Conservation (phyloP, 2,113 vertebrate species). For the Recurvirostra avosetta region DNA sequence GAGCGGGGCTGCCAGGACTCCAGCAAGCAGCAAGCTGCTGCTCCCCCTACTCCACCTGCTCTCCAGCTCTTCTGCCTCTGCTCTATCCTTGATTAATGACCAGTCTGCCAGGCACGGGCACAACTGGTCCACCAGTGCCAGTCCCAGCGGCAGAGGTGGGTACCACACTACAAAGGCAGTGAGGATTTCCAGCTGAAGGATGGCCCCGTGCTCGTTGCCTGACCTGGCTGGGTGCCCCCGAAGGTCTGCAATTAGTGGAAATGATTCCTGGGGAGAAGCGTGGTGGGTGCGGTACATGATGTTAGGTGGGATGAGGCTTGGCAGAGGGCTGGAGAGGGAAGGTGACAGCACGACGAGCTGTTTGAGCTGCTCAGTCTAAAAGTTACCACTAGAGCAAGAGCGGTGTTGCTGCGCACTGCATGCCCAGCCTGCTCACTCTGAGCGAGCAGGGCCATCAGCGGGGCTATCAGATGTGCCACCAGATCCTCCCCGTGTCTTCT, state of each 20-base stretch:
- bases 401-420: rapidly evolving
- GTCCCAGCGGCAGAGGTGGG: neutral
- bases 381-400: neutral
- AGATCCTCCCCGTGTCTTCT: neutral
- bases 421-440: neutral
- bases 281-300: neutral
- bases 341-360: neutral
- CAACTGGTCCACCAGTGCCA: neutral
- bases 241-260: neutral
- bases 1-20: neutral
- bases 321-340: neutral
- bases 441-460: rapidly evolving
- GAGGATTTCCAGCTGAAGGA: neutral
- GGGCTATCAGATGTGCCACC: neutral
- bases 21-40: slow-evolving; percentile 35
- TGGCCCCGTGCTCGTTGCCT: neutral
- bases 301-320: neutral
- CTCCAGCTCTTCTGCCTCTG: neutral
- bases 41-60: slow-evolving; percentile 22
- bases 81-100: neutral
- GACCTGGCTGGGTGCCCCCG: neutral
- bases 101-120: neutral
- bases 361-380: neutral
- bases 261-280: rapidly evolving
- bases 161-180: rapidly evolving